phyloP scores from a whole-genome alignment of 2,113 vertebrate species.

The Natator depressus region DNA sequence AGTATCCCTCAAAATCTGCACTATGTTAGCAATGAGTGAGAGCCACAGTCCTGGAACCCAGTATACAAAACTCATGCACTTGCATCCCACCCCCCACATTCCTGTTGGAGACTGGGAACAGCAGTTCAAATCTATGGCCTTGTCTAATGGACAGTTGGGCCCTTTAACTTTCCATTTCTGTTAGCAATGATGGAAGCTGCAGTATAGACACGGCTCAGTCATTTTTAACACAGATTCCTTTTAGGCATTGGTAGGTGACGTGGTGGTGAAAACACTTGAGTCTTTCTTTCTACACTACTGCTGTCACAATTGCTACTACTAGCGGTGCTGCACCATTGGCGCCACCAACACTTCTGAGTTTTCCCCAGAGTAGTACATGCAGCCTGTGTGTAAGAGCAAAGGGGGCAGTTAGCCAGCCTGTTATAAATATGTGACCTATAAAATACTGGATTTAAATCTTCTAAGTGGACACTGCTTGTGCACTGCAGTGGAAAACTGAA shows the following conservation, averaged over 20 bases:
- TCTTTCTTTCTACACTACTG: not conserved
- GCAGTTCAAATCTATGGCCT: not conserved
- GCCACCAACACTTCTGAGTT: not conserved
- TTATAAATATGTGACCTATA: not conserved
- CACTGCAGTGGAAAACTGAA: no score
- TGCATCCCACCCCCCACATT: not conserved
- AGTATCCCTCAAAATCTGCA: not conserved
- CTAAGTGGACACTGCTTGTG: no score
- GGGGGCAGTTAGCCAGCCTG: not conserved
- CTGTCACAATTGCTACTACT: accelerated
- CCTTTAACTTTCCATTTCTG: no score
- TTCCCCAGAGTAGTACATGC: not conserved
- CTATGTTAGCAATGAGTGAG: not conserved
- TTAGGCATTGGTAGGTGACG: not conserved
- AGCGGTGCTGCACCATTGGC: not conserved
- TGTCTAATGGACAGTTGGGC: not conserved
- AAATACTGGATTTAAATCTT: not conserved
- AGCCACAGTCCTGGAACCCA: not conserved
- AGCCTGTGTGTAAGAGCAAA: not conserved
- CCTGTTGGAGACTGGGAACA: not conserved
- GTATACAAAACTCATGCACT: not conserved
- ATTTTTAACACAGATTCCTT: not conserved
- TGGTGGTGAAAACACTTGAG: accelerated
- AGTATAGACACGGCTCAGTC: accelerated
- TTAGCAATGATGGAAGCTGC: not conserved